Evolutionary conservation across 2,113 vertebrate genomes (phyloP).

Genomic region (Solea solea): DNA sequence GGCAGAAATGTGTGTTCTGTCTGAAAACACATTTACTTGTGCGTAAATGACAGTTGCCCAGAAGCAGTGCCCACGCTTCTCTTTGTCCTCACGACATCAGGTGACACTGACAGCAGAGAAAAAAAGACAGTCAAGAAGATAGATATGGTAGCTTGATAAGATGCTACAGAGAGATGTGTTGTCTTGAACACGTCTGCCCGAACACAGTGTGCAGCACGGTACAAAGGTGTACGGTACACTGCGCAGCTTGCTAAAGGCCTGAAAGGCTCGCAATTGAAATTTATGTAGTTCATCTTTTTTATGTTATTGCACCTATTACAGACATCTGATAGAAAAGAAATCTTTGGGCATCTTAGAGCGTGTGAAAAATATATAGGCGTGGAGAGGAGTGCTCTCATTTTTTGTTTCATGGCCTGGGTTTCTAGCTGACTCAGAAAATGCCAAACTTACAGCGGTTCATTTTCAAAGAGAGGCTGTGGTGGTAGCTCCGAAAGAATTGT

Average conservation of each 20-base stretch:
- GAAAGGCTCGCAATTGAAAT: slow-evolving; percentile 52
- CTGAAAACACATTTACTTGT: background rate
- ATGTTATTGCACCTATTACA: slow-evolving; percentile 59
- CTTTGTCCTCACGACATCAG: background rate
- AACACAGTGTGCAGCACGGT: slow-evolving; percentile 1
- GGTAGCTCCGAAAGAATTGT: slow-evolving; percentile 53
- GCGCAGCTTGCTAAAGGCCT: slow-evolving; percentile 24
- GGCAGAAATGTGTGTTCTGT: background rate
- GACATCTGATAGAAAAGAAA: slow-evolving; percentile 62
- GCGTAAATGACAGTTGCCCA: background rate
- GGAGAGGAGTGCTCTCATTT: slow-evolving; percentile 59
- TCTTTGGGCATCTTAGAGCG: slow-evolving; percentile 49
- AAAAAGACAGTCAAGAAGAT: background rate
- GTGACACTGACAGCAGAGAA: slow-evolving; percentile 4
- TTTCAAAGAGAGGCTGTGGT: slow-evolving; percentile 47
- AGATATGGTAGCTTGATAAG: background rate
- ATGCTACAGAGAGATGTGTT: slow-evolving; percentile 9
- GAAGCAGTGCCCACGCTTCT: background rate
- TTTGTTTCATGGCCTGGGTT: slow-evolving; percentile 69
- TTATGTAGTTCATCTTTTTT: slow-evolving; percentile 59
- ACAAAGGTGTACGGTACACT: background rate
- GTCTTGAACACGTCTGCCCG: background rate
- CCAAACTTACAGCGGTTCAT: slow-evolving; percentile 69
- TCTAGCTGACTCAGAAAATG: slow-evolving; percentile 73
- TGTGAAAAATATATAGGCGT: slow-evolving; percentile 43